These are phyloP conservation scores for Parazoanthus swiftii DNA, from an alignment of 92 coral and sea anemone genomes.

Conservation along the genomic window DNA sequence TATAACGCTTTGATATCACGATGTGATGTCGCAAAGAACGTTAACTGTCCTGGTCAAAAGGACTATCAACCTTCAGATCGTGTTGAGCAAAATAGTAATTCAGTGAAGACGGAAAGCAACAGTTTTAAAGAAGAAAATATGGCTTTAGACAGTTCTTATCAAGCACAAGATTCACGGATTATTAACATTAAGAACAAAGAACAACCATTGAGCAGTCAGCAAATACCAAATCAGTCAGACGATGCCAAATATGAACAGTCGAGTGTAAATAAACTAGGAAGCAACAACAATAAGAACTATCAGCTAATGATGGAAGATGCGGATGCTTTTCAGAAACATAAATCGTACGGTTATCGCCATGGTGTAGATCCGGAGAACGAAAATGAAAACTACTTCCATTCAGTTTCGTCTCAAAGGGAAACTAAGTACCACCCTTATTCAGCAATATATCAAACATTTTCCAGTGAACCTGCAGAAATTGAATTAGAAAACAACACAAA, in stretches of 20 bases:
- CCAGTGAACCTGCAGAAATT: not conserved
- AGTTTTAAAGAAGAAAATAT: not conserved
- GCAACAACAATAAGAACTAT: not conserved
- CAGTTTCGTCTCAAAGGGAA: not conserved
- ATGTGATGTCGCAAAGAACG: constrained; percentile 34
- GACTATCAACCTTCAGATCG: not conserved
- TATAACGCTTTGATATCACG: constrained; percentile 36
- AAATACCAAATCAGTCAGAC: not conserved
- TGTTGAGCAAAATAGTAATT: not conserved
- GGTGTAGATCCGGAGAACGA: not conserved
- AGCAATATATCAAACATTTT: not conserved
- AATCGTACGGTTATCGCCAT: not conserved
- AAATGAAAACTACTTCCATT: not conserved
- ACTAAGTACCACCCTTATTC: not conserved
- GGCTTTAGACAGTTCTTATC: not conserved
- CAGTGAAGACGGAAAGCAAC: not conserved
- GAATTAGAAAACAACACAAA: not conserved
- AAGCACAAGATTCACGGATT: not conserved
- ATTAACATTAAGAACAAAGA: not conserved
- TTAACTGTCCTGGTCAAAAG: constrained; percentile 12
- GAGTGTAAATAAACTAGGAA: not conserved
- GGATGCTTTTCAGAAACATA: not conserved
- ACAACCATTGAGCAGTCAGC: not conserved
- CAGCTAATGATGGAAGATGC: not conserved
- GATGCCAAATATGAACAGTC: not conserved